Base-by-base conservation (phyloP, 2,113 vertebrate species). In the Rhinichthys klamathensis region DNA sequence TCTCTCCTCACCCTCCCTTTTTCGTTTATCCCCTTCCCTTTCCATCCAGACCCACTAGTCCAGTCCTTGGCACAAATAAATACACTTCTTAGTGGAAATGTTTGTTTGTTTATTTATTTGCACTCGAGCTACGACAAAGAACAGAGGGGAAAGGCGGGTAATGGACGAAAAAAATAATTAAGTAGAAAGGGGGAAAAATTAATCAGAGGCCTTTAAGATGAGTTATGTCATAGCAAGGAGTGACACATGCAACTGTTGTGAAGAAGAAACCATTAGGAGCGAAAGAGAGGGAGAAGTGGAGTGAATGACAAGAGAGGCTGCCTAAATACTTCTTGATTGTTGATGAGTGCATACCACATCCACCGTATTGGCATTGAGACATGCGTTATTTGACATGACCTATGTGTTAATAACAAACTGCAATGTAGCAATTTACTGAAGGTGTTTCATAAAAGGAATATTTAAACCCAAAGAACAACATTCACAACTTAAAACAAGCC, bases 171-270 rank as follows among this genome's bases (percentile, higher is more conserved):
- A 67, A n/a, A 69, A 69, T 27, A 32, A 32, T 38, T 1, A 69
- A 38, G 32, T 44, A 76, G 32, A 54, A 35, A 10, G 58, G 21
- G 87, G 86, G 51, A 27, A 61, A 73, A 87, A 91, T 90, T 89
- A 91, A 93, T 92, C 89, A 44, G 75, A 79, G 63, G 69, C 60
- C 69, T 89, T 91, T 80, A 89, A 85, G 79, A 88, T 49, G 84
- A 58, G 89, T 92, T 91, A 91, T 93, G 93, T 93, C 92, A 93
- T 88, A 30, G 89, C 88, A 90, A 90, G 89, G 87, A 92, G 91
- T 93, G 92, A 89, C 27, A 76, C 49, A 80, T 80, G 60, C 78
- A 58, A 44, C 51, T 35, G 78, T 35, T 90, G 91, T 90, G 87
- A 84, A 86, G 87, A 79, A 86, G 88, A 89, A 91, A 89, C 89